Evolutionary conservation across 2,797 vertebrate species (phyloP).

Genomic region (Hemitrygon akajei): DNA sequence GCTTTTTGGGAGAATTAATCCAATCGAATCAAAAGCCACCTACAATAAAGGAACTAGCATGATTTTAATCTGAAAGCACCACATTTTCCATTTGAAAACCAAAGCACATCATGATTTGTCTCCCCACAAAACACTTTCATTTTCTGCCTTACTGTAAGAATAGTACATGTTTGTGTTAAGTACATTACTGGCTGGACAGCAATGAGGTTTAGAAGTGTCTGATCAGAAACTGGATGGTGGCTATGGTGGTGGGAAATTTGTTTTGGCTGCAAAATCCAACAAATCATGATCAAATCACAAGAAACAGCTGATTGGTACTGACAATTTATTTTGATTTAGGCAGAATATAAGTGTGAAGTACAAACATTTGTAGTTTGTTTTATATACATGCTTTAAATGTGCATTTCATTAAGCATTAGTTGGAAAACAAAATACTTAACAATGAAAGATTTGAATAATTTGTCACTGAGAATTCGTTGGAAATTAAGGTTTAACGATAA

Average conservation of each 20-base stretch:
- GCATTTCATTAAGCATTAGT: background rate
- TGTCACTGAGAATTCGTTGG: background rate
- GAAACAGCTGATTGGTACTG: background rate
- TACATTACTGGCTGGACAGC: slow-evolving; percentile 50
- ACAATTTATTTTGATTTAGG: background rate
- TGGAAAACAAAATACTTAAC: background rate
- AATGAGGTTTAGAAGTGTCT: slow-evolving; percentile 55
- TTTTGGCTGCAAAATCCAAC: background rate
- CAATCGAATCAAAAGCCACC: slow-evolving; percentile 73
- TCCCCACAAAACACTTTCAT: slow-evolving; percentile 64
- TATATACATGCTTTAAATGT: background rate
- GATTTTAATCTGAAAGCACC: slow-evolving; percentile 73
- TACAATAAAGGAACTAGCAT: slow-evolving; percentile 82
- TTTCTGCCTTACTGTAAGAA: slow-evolving; percentile 60
- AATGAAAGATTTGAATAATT: slow-evolving; percentile 1
- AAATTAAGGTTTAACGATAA: background rate
- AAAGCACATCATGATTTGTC: slow-evolving; percentile 59
- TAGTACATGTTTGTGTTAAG: slow-evolving; percentile 58
- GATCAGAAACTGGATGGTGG: slow-evolving; percentile 46
- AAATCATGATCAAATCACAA: slow-evolving; percentile 2
- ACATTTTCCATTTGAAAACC: slow-evolving; percentile 65
- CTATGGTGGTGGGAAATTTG: background rate
- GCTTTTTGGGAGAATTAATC: slow-evolving; percentile 60
- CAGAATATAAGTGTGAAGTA: slow-evolving; percentile 2
- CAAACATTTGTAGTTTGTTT: background rate